Percentiles rank a stretch among this genome's conserved stretches.
phyloP scores from a whole-genome alignment of 1,140 invertebrate genomes.

The Delia radicum region DNA sequence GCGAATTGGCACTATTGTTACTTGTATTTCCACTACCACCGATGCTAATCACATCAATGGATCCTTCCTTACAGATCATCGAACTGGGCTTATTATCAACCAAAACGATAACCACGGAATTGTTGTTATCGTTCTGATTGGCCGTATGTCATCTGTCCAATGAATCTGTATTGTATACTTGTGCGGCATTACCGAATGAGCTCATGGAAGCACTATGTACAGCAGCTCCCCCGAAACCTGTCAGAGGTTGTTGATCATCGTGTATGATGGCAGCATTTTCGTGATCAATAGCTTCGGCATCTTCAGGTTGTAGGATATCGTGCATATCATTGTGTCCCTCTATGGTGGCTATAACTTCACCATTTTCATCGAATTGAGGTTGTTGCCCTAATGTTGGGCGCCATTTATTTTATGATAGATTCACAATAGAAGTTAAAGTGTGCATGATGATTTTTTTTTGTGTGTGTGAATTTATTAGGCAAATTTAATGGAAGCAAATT shows the following conservation, averaged over 20 bases:
- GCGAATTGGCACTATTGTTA: slow-evolving; percentile 21
- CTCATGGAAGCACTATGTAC: slow-evolving; percentile 22
- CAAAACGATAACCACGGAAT: slow-evolving; percentile 55
- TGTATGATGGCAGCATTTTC: slow-evolving; percentile 47
- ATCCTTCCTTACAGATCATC: slow-evolving; percentile 54
- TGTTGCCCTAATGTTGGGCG: slow-evolving; percentile 28
- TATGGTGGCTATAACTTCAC: slow-evolving; percentile 44
- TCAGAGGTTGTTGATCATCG: slow-evolving; percentile 50
- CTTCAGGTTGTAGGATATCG: slow-evolving; percentile 42
- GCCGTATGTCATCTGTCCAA: slow-evolving; percentile 55
- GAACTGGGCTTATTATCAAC: slow-evolving; percentile 55
- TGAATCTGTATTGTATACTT: slow-evolving; percentile 14
- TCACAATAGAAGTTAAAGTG: no score
- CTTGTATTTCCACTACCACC: slow-evolving; percentile 31
- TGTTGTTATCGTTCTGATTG: slow-evolving; percentile 55
- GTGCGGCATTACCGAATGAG: slow-evolving; percentile 29
- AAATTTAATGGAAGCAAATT: slow-evolving; percentile 5
- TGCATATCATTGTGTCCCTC: slow-evolving; percentile 38
- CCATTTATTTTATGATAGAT: neutral
- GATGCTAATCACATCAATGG: slow-evolving; percentile 43
- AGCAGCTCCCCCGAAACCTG: slow-evolving; percentile 36
- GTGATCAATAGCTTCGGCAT: slow-evolving; percentile 49
- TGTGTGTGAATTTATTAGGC: slow-evolving; percentile 18
- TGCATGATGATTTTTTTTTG: slow-evolving; percentile 25
- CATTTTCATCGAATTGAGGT: slow-evolving; percentile 43